Percentiles rank a stretch among this genome's conserved stretches.
These are phyloP conservation scores for Calliphora vicina DNA, from an alignment of 1,140 invertebrate species.

Conservation along the genomic window DNA sequence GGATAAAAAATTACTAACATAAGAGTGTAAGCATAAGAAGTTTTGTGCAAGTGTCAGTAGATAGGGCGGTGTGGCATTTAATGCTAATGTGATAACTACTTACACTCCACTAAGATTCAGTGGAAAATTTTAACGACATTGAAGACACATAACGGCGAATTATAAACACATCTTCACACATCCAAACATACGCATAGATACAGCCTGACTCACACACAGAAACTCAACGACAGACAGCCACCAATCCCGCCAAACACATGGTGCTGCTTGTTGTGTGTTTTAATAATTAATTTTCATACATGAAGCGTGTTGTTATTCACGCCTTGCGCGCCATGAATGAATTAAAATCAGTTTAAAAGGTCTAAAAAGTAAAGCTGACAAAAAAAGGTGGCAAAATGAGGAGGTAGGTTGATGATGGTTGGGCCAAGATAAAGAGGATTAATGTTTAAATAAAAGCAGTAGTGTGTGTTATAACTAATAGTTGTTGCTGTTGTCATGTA, in stretches of 20 bases:
- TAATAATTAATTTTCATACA: constrained; percentile 18
- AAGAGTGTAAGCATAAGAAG: not conserved
- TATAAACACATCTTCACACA: not conserved
- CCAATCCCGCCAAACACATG: not conserved
- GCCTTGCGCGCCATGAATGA: not conserved
- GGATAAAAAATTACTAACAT: not conserved
- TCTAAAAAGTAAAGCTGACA: not conserved
- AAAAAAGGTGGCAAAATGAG: not conserved
- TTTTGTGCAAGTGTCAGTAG: not conserved
- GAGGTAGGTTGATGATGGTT: not conserved
- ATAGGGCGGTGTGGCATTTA: constrained; percentile 35
- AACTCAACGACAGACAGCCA: not conserved
- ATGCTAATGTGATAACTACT: constrained; percentile 52
- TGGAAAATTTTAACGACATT: constrained; percentile 43
- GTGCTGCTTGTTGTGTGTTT: not conserved
- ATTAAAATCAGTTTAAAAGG: constrained; percentile 12
- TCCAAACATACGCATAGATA: not conserved
- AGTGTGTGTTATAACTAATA: too few species aligned
- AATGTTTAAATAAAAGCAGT: too few species aligned
- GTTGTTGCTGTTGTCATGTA: not conserved
- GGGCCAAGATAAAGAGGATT: not conserved
- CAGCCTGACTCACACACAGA: too few species aligned
- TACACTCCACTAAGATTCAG: constrained; percentile 60
- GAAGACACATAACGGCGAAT: constrained; percentile 37
- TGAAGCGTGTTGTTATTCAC: not conserved